Percentiles rank a stretch among this genome's conserved stretches.
Evolutionary conservation across 2,888 invertebrate genomes (phyloP).

Genomic region (Rhagonycha fulva): DNA sequence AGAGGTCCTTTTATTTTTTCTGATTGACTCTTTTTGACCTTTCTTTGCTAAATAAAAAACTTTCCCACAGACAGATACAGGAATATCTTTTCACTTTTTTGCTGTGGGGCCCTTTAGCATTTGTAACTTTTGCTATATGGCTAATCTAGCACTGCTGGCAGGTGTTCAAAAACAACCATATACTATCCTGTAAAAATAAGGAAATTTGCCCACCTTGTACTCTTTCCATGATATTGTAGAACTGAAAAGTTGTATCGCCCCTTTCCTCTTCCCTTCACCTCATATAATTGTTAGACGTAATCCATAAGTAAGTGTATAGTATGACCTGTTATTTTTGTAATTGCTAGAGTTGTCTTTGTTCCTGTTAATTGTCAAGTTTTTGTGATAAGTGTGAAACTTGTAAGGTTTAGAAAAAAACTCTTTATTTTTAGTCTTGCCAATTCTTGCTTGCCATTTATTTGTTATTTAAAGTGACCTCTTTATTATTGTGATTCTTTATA

Average conservation of each 20-base stretch:
- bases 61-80: too few species aligned
- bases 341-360: constrained; percentile 20
- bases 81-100: too few species aligned
- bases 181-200: neutral
- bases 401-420: neutral
- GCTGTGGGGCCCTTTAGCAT: too few species aligned
- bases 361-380: constrained; percentile 20
- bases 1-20: too few species aligned
- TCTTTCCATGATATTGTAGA: neutral
- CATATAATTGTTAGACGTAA: neutral
- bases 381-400: constrained; percentile 21
- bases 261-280: neutral
- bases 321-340: constrained; percentile 27
- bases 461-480: neutral
- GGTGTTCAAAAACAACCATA: too few species aligned
- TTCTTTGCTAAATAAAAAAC: too few species aligned
- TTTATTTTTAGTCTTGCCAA: neutral
- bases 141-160: too few species aligned
- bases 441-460: constrained; percentile 3
- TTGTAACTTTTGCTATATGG: too few species aligned
- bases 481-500: neutral
- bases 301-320: constrained; percentile 3
- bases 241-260: too few species aligned
- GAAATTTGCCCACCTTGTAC: neutral
- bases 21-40: too few species aligned